Evolutionary conservation across 2,888 invertebrate genomes (phyloP), one percentile per base, ranked within the genome.

Genomic region (Phyto melanocephala): DNA sequence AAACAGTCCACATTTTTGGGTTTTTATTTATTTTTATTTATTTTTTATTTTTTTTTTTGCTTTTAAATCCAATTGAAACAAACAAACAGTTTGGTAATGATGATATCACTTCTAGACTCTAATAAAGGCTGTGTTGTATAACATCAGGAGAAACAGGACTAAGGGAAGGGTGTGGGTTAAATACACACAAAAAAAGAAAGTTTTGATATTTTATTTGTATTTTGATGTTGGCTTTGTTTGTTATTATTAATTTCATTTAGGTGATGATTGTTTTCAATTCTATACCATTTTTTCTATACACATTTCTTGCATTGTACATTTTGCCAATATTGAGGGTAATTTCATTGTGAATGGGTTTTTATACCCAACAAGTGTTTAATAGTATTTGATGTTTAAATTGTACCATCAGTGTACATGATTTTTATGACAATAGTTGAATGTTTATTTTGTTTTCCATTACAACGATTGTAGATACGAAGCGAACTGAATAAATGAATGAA

Each of bases 191-290:
- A 24, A 63, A 54, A 68, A 54, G 4, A 15, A 8, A 24, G 62
- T 63, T 62, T 42, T 17, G 28, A 10, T 37, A 47, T 56, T 37
- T 65, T 78, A 45, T 71, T 80, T 72, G 81, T 62, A 11, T 33
- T 54, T 52, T 63, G 52, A 1, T 62, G 54, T 56, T 63, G 28
- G 47, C 35, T 56, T 42, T 65, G 47, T 70, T 22, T 42, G 68
- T 67, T 79, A 54, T 79, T 82, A 79, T 82, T 82, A 82, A 82
- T 82, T 82, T 82, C 79, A 82, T 76, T 82, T 79, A 71, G 82
- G 70, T 79, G 79, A 67, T 79, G 82, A 82, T 79, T 82, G 71
- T 79, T 79, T 77, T 76, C 75, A 28, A 52, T 78, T 75, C 56
- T 50, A 40, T 62, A 42, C 5, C 5, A 17, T 60, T 47, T 45